Evolutionary conservation across 2,888 invertebrate species (phyloP).

Genomic region (Hypomecis punctinalis): DNA sequence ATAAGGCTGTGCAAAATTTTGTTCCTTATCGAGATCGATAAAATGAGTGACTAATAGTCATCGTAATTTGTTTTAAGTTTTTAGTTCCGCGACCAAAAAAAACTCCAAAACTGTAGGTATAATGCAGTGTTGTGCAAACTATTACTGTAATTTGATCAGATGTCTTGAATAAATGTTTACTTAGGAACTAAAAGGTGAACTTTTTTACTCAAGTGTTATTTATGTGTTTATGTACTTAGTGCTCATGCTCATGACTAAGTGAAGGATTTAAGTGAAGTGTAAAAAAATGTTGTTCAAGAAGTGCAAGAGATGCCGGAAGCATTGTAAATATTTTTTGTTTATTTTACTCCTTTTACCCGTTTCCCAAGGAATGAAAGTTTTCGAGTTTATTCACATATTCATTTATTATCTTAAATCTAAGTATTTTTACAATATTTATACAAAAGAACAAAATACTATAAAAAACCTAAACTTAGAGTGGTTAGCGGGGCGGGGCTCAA

Average conservation of each 20-base stretch:
- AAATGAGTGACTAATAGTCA: background rate
- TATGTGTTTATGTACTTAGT: background rate
- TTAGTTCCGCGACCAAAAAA: too few species aligned
- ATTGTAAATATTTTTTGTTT: conserved; percentile 64
- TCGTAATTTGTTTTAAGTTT: background rate
- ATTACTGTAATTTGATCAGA: background rate
- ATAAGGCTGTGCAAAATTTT: too few species aligned
- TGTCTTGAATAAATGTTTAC: background rate
- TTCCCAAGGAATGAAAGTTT: too few species aligned
- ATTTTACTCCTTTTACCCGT: background rate
- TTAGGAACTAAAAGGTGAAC: background rate
- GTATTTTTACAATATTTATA: too few species aligned
- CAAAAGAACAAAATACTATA: too few species aligned
- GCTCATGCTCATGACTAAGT: background rate
- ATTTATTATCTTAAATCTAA: too few species aligned
- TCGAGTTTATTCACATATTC: background rate
- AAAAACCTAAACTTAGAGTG: too few species aligned
- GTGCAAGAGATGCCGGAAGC: conserved; percentile 72
- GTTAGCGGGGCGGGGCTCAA: too few species aligned
- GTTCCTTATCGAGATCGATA: too few species aligned
- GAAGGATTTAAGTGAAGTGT: background rate
- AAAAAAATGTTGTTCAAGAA: conserved; percentile 71
- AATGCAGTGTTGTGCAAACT: too few species aligned
- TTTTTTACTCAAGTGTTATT: too few species aligned
- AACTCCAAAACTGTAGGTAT: too few species aligned